These are phyloP conservation scores for Coelinius sp. DNA, from an alignment of 2,888 invertebrate genomes.

Conservation along the genomic window DNA sequence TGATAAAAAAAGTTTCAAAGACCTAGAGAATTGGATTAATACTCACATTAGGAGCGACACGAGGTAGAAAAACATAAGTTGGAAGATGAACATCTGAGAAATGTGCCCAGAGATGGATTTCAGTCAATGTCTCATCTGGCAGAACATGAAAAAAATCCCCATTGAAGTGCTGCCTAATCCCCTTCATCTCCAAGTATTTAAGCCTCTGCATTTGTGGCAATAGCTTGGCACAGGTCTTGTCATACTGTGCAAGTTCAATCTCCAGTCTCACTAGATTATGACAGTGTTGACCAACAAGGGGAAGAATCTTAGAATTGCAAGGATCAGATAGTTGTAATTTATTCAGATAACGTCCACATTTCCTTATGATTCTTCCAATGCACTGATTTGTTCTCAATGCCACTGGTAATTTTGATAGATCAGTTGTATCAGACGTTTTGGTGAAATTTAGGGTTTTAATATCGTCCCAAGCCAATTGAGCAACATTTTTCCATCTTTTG, in stretches of 20 bases:
- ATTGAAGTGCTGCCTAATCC: not conserved
- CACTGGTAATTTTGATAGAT: not conserved
- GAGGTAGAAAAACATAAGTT: not conserved
- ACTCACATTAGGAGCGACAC: not conserved
- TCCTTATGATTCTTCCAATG: not conserved
- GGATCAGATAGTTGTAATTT: not conserved
- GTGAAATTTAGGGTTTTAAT: not conserved
- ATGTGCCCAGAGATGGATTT: not conserved
- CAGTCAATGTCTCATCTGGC: not conserved
- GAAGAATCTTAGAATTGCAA: not conserved
- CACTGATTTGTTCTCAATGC: not conserved
- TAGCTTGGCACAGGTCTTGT: not conserved
- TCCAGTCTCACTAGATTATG: slow-evolving; percentile 10
- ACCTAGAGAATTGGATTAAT: not conserved
- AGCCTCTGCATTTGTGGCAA: not conserved
- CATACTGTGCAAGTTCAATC: not conserved
- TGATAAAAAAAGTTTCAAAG: not conserved
- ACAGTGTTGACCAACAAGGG: not conserved
- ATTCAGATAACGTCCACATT: slow-evolving; percentile 29
- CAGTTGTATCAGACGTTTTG: not conserved
- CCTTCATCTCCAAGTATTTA: not conserved
- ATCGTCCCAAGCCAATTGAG: slow-evolving; percentile 9
- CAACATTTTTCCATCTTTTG: slow-evolving; percentile 21
- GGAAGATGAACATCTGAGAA: not conserved
- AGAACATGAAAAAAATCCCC: not conserved